phyloP scores from a whole-genome alignment of 2,797 vertebrate species.

The Valencia hispanica region DNA sequence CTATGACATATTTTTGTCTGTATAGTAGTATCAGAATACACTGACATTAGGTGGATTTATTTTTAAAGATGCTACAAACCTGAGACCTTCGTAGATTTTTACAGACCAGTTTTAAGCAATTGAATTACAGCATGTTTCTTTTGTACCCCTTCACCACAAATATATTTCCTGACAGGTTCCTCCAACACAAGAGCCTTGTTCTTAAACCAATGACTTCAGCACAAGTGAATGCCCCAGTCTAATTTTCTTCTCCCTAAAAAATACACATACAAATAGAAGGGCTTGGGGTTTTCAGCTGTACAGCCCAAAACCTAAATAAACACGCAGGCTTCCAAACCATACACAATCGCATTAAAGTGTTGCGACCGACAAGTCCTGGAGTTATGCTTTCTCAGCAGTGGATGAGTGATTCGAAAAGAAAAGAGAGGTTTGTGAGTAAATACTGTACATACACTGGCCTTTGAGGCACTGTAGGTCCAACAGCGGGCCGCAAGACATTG shows the following conservation, averaged over 20 bases:
- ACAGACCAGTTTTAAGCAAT: slow-evolving; percentile 36
- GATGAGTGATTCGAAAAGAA: slow-evolving; percentile 75
- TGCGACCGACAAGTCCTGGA: slow-evolving; percentile 55
- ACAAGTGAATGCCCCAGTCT: slow-evolving; percentile 34
- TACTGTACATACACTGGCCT: slow-evolving; percentile 57
- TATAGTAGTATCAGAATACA: no score
- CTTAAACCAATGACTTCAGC: slow-evolving; percentile 25
- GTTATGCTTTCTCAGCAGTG: slow-evolving; percentile 75
- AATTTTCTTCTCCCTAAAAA: slow-evolving; percentile 46
- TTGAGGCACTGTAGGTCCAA: slow-evolving; percentile 60
- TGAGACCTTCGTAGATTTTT: neutral
- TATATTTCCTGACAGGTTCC: neutral
- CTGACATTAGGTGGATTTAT: neutral
- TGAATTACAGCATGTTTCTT: slow-evolving; percentile 22
- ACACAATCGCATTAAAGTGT: slow-evolving; percentile 64
- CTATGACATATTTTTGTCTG: neutral
- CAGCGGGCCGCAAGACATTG: slow-evolving; percentile 46
- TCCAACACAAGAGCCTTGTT: slow-evolving; percentile 4
- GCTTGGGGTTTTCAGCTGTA: slow-evolving; percentile 62
- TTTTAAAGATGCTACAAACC: slow-evolving; percentile 19
- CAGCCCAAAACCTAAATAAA: slow-evolving; percentile 76
- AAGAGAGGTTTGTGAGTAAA: slow-evolving; percentile 69
- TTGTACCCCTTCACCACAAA: slow-evolving; percentile 25
- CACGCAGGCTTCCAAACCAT: slow-evolving; percentile 75
- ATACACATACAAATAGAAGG: slow-evolving; percentile 12